Conservation (phyloP, 2,113 vertebrate species). For the Dermatemys mawii region DNA sequence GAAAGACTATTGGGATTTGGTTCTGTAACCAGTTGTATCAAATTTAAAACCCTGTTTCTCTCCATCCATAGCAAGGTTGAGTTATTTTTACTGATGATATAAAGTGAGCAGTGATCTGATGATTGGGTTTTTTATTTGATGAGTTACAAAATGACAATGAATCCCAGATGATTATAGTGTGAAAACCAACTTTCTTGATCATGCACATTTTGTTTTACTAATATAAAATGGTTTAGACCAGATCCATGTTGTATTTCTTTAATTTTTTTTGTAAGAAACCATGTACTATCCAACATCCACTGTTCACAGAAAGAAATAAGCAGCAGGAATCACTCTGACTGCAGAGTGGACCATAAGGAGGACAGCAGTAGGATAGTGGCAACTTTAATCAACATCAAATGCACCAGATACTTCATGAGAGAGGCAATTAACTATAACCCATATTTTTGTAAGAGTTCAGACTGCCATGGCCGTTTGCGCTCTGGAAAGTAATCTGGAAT, state of each 20-base stretch:
- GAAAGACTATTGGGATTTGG: conserved; percentile 63
- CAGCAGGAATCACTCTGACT: conserved; percentile 73
- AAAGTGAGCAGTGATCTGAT: conserved; percentile 51
- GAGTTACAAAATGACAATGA: conserved; percentile 63
- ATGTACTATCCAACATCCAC: conserved; percentile 74
- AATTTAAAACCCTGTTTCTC: conserved; percentile 69
- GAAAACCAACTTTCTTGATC: conserved; percentile 71
- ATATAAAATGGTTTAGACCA: conserved; percentile 64
- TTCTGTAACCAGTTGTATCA: conserved; percentile 50
- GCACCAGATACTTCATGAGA: neutral
- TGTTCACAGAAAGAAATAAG: conserved; percentile 76
- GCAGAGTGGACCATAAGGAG: conserved; percentile 49
- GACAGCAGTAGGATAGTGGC: conserved; percentile 63
- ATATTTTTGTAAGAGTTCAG: conserved; percentile 91
- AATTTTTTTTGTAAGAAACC: conserved; percentile 68
- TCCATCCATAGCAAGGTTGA: conserved; percentile 59
- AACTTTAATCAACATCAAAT: conserved; percentile 68
- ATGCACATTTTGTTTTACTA: conserved; percentile 75
- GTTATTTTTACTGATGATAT: conserved; percentile 55
- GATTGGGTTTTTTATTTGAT: conserved; percentile 42
- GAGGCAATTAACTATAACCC: conserved; percentile 80
- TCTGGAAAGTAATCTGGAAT: conserved; percentile 91
- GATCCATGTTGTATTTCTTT: conserved; percentile 27
- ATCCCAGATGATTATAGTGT: conserved; percentile 55
- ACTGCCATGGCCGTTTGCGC: conserved; percentile 90